Evolutionary conservation across 2,888 invertebrate genomes (phyloP).

Genomic region (Napeogenes inachia): DNA sequence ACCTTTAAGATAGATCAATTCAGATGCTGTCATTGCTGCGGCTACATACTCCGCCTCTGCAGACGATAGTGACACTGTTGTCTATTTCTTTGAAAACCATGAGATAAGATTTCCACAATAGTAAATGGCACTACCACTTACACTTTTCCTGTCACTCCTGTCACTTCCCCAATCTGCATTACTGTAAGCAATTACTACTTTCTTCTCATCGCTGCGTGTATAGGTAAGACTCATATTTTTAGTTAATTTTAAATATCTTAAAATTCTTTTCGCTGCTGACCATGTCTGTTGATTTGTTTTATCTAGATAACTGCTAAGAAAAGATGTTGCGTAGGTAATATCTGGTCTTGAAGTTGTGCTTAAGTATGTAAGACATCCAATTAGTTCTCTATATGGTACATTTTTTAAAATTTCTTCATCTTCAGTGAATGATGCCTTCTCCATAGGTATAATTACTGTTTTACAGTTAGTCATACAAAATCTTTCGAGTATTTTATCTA

Average conservation of each 20-base stretch:
- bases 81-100: constrained; percentile 8
- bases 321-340: constrained; percentile 4
- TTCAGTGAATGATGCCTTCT: neutral
- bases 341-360: neutral
- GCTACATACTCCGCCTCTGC: constrained; percentile 9
- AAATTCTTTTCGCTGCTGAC: constrained; percentile 4
- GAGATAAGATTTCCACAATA: constrained; percentile 1
- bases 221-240: neutral
- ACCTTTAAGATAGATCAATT: too few species aligned
- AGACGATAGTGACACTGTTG: neutral
- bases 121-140: constrained; percentile 1
- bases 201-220: neutral
- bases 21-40: too few species aligned
- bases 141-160: constrained; percentile 1
- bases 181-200: neutral
- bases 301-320: constrained; percentile 5
- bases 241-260: constrained; percentile 7
- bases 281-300: constrained; percentile 6
- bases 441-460: constrained; percentile 3
- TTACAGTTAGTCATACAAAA: neutral
- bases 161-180: constrained; percentile 9
- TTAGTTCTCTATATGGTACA: constrained; percentile 7
- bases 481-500: constrained; percentile 1
- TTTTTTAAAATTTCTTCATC: constrained; percentile 1
- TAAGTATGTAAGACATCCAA: constrained; percentile 1